phyloP scores from a whole-genome alignment of 92 coral and sea anemone genomes.

The Heliopora coerulea region DNA sequence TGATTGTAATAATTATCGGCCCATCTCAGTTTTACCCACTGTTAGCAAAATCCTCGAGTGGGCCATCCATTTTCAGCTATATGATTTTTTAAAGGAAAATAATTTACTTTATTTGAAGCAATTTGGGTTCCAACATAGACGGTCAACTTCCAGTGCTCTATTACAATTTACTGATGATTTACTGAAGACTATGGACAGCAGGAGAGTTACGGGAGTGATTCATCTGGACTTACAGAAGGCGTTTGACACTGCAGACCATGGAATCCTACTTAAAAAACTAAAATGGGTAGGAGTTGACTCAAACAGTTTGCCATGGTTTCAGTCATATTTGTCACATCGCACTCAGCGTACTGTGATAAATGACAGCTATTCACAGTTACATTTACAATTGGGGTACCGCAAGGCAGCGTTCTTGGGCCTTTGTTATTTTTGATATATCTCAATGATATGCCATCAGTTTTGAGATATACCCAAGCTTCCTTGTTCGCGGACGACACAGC shows the following conservation, averaged over 20 bases:
- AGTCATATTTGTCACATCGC: too few species aligned
- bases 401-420: too few species aligned
- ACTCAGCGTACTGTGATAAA: too few species aligned
- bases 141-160: slow-evolving; percentile 5
- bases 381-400: too few species aligned
- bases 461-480: too few species aligned
- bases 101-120: slow-evolving; percentile 15
- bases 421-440: too few species aligned
- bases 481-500: too few species aligned
- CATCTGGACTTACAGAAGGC: background rate
- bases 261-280: too few species aligned
- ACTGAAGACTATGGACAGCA: background rate
- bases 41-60: background rate
- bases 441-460: too few species aligned
- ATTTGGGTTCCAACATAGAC: slow-evolving; percentile 19
- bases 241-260: background rate
- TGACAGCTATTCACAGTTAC: too few species aligned
- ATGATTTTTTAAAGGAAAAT: slow-evolving; percentile 2
- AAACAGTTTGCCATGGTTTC: too few species aligned
- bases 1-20: background rate
- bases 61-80: background rate
- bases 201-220: background rate
- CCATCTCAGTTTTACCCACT: slow-evolving; percentile 6
- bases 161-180: slow-evolving; percentile 21
- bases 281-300: too few species aligned